These are phyloP conservation scores for Lepidostoma basale DNA, from an alignment of 1,140 invertebrate genomes.

Conservation along the genomic window DNA sequence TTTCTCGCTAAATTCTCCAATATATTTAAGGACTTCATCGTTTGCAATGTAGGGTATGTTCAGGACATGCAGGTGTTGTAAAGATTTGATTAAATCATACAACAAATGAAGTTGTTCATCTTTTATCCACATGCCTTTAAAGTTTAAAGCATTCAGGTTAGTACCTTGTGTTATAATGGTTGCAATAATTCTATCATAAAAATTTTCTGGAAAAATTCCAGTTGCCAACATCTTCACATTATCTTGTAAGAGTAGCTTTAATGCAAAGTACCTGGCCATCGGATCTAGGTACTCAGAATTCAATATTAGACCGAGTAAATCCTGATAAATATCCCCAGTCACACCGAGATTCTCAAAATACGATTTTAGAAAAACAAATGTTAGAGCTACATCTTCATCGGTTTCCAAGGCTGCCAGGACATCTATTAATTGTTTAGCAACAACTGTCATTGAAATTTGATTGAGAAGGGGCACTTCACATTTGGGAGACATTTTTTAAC, in stretches of 20 bases:
- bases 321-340: conserved; percentile 67
- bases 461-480: conserved; percentile 56
- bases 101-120: conserved; percentile 68
- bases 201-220: conserved; percentile 69
- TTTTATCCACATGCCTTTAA: conserved; percentile 73
- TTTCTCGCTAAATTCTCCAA: conserved; percentile 61
- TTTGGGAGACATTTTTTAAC: conserved; percentile 58
- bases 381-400: conserved; percentile 61
- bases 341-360: conserved; percentile 63
- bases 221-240: conserved; percentile 67
- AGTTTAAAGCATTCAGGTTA: conserved; percentile 65
- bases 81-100: conserved; percentile 63
- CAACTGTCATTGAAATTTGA: conserved; percentile 56
- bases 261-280: conserved; percentile 65
- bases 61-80: conserved; percentile 62
- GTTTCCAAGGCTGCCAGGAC: conserved; percentile 56
- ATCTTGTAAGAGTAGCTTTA: conserved; percentile 65
- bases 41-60: conserved; percentile 72
- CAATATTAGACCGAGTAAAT: conserved; percentile 66
- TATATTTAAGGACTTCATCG: conserved; percentile 67
- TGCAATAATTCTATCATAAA: conserved; percentile 69
- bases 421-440: conserved; percentile 58
- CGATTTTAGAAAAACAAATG: conserved; percentile 63
- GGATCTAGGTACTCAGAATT: conserved; percentile 68
- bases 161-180: conserved; percentile 65